These are phyloP conservation scores for Vollenhovia emeryi DNA, from an alignment of 1,140 invertebrate species.

Conservation along the genomic window DNA sequence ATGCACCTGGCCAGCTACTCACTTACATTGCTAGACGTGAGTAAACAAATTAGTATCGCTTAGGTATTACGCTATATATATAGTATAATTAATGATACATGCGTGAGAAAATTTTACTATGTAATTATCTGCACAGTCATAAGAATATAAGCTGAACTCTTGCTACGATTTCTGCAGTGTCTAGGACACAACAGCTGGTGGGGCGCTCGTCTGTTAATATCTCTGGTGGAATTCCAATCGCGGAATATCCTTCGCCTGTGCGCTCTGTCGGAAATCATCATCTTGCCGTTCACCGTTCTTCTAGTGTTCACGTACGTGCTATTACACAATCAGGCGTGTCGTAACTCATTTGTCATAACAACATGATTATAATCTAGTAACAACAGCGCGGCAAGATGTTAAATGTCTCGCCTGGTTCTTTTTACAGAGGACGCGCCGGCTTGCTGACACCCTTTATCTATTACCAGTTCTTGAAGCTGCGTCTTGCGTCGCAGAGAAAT, in stretches of 20 bases:
- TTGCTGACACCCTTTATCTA: conserved; percentile 96
- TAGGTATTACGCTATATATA: not conserved
- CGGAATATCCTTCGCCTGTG: conserved; percentile 94
- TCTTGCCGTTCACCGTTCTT: conserved; percentile 94
- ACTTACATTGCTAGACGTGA: conserved; percentile 95
- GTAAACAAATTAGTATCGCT: conserved; percentile 81
- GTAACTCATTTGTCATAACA: too few relatives aligned
- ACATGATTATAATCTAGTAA: not conserved
- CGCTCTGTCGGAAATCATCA: conserved; percentile 95
- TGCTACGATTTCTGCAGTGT: conserved; percentile 87
- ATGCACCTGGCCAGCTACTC: conserved; percentile 97
- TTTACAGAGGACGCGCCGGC: conserved; percentile 92
- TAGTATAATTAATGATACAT: too few relatives aligned
- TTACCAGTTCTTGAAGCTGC: conserved; percentile 96
- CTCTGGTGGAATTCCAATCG: conserved; percentile 94
- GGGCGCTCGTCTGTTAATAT: conserved; percentile 94
- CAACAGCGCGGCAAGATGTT: not conserved
- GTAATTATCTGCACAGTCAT: conserved; percentile 54
- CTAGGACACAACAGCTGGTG: conserved; percentile 95
- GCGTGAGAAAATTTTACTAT: conserved; percentile 19
- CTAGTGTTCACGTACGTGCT: conserved; percentile 96
- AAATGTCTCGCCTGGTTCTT: conserved; percentile 65
- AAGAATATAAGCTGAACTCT: conserved; percentile 21
- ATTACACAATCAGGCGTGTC: conserved; percentile 88
- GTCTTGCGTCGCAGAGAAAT: conserved; percentile 97